Conservation (phyloP, 1,140 invertebrate species). For the Drosophila triauraria region DNA sequence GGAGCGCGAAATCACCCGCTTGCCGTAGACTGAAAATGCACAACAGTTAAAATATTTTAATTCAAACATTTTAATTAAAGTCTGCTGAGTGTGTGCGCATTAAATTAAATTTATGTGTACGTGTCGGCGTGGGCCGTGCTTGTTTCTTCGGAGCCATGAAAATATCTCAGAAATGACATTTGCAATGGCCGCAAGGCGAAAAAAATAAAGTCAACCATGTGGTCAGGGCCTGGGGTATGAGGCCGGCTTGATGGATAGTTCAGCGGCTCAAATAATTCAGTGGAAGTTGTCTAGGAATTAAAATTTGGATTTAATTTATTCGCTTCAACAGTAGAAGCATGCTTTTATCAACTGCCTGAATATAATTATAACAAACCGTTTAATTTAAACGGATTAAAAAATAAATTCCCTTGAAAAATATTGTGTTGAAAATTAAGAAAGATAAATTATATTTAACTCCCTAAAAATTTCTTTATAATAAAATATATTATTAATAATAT, state of each 20-base stretch:
- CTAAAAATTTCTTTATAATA: too few relatives aligned
- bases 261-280: too few relatives aligned
- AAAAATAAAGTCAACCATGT: slow-evolving; percentile 28
- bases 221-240: slow-evolving; percentile 39
- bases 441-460: too few relatives aligned
- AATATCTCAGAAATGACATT: slow-evolving; percentile 68
- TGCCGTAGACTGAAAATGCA: slow-evolving; percentile 79
- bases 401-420: too few relatives aligned
- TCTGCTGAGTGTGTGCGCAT: slow-evolving; percentile 21
- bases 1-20: slow-evolving; percentile 81
- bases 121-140: slow-evolving; percentile 55
- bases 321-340: too few relatives aligned
- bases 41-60: slow-evolving; percentile 47
- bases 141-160: slow-evolving; percentile 32
- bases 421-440: too few relatives aligned
- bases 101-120: slow-evolving; percentile 56
- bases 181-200: slow-evolving; percentile 49
- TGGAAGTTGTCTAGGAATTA: neutral
- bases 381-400: too few relatives aligned
- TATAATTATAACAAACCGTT: too few relatives aligned
- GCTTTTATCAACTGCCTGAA: too few relatives aligned
- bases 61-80: slow-evolving; percentile 63
- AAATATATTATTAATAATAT: too few relatives aligned
- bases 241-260: slow-evolving; percentile 26
- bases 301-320: neutral